Evolutionary conservation across 2,113 vertebrate genomes (phyloP).

Genomic region (Oxygymnocypris stewartii): DNA sequence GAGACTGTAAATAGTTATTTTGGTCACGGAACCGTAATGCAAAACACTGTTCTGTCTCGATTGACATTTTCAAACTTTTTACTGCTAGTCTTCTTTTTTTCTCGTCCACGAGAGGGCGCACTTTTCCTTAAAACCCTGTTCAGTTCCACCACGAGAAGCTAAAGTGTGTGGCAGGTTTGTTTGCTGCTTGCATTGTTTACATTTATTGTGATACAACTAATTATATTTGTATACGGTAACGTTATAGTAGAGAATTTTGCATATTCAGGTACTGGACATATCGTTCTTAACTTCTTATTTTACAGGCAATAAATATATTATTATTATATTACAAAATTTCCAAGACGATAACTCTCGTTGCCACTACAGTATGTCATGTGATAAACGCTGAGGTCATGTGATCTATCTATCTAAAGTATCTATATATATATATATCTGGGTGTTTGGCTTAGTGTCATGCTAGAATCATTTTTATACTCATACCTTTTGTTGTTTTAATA

Average conservation of each 20-base stretch:
- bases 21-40: not conserved
- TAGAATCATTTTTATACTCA: too few relatives aligned
- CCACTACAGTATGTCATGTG: too few relatives aligned
- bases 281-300: not conserved
- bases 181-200: conserved; percentile 1
- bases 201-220: not conserved
- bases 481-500: too few relatives aligned
- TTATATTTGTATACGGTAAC: too few relatives aligned
- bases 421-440: too few relatives aligned
- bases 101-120: conserved; percentile 43
- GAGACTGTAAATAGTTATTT: too few relatives aligned
- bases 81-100: not conserved
- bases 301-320: not conserved
- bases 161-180: not conserved
- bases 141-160: not conserved
- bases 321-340: not conserved
- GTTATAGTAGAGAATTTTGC: not conserved
- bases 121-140: conserved; percentile 20
- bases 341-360: too few relatives aligned
- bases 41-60: not conserved
- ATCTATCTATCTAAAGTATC: too few relatives aligned
- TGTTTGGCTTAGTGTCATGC: too few relatives aligned
- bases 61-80: not conserved
- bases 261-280: not conserved
- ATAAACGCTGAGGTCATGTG: too few relatives aligned